A percentile compares a stretch with the other conserved stretches of the same genome.
Evolutionary conservation across 2,113 vertebrate species (phyloP).

Genomic region (Hipposideros armiger): DNA sequence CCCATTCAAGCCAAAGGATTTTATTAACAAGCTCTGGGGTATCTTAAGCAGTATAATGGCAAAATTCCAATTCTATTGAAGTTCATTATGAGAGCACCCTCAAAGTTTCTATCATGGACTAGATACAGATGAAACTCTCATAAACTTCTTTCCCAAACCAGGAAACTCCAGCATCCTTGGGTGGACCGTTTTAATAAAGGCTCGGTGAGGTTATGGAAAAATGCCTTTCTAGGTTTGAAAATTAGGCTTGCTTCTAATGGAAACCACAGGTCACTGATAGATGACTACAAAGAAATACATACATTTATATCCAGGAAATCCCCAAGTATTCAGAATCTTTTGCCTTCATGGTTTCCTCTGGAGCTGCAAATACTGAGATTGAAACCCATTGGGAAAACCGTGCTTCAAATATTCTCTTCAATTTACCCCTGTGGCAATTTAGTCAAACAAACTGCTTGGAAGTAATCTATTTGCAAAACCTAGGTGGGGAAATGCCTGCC

Average conservation of each 20-base stretch:
- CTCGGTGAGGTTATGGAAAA: not conserved
- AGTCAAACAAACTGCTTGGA: constrained; percentile 65
- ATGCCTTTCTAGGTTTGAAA: not conserved
- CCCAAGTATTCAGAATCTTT: constrained; percentile 17
- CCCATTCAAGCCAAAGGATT: not conserved
- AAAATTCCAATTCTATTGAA: not conserved
- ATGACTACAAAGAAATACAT: not conserved
- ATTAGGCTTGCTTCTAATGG: not conserved
- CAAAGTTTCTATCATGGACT: not conserved
- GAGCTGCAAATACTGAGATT: constrained; percentile 25
- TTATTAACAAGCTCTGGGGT: not conserved
- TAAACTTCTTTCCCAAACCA: not conserved
- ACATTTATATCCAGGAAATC: not conserved
- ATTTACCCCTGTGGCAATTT: constrained; percentile 48
- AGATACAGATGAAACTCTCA: not conserved
- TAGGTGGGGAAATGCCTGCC: constrained; percentile 61
- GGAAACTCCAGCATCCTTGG: not conserved
- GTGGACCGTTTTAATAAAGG: not conserved
- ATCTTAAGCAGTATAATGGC: not conserved
- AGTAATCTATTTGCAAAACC: constrained; percentile 52
- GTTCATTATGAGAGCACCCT: not conserved
- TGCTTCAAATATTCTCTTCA: constrained; percentile 42
- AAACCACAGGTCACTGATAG: not conserved
- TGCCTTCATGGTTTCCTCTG: not conserved
- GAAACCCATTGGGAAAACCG: constrained; percentile 29